Evolutionary conservation across 2,113 vertebrate species (phyloP).

Genomic region (Eulemur rufifrons): DNA sequence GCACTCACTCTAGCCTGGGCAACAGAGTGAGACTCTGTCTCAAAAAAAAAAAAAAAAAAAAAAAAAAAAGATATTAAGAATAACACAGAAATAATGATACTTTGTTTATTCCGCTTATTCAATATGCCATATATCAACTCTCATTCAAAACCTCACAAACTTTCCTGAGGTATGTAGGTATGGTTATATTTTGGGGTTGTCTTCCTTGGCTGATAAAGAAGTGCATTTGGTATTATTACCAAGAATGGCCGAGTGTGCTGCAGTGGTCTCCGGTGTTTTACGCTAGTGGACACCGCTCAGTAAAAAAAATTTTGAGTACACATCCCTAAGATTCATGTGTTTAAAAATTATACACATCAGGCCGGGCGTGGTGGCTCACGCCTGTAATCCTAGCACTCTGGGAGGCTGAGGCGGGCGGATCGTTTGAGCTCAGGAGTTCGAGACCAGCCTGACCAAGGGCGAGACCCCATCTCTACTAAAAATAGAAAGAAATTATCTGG

Average conservation of each 20-base stretch:
- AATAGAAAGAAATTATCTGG: no score
- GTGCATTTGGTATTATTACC: neutral
- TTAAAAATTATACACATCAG: neutral
- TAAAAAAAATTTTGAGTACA: neutral
- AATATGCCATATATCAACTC: neutral
- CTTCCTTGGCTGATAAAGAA: neutral
- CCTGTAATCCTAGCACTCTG: no score
- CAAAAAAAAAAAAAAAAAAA: no score
- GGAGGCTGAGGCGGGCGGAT: no score
- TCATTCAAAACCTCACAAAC: neutral
- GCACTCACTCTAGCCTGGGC: no score
- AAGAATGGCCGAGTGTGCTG: neutral
- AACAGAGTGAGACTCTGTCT: no score
- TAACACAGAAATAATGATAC: neutral
- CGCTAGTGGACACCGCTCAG: neutral
- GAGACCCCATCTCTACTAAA: no score
- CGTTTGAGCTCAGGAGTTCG: no score
- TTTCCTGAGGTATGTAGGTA: neutral
- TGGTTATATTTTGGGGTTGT: neutral
- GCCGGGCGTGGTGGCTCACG: no score
- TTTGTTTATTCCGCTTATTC: neutral
- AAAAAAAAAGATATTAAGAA: slow-evolving; percentile 33
- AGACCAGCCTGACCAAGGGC: no score
- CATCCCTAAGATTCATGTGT: neutral
- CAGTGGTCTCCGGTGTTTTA: neutral